Evolutionary conservation across 2,113 vertebrate species (phyloP), one percentile per base, ranked within the genome.

Genomic region (Maccullochella peelii): DNA sequence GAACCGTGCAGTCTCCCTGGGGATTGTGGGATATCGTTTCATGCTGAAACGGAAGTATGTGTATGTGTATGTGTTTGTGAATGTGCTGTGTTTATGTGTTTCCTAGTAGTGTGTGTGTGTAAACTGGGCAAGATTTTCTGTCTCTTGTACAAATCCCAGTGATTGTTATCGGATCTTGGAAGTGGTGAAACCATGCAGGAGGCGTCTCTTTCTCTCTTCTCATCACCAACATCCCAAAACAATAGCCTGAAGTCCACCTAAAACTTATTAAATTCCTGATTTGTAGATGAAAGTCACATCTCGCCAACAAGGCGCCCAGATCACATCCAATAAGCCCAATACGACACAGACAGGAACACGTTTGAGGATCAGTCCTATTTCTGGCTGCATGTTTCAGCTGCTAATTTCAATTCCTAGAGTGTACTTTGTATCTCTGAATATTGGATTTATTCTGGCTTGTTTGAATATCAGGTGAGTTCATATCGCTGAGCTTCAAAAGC

Each of bases 11-110:
- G 88, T 93, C 80, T 95, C 95, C 94, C 94, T 59, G 50, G 93
- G 94, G 95, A 95, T 94, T 95, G 91, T 95, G 95, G 95, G 94
- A 94, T 95, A 94, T 93, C 90, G 86, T 92, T 93, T 95, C 91
- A 93, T 94, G 90, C 89, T 90, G 91, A 94, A 94, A 91, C 88
- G 59, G 77, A 90, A 86, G 84, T 90, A 73, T 84, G 84, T 89
- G 88, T 90, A 73, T 84, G 84, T 89, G 88, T 84, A 71, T 86
- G 82, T 86, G 74, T 83, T 78, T 84, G 80, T 70, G 89, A 93
- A 87, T 89, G 79, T 73, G 72, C 33, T 25, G 61, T 85, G 76
- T 84, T 78, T 85, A 85, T 93, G 91, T 80, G 84, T 84, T 79
- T 80, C 30, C 66, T 70, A 8, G 49, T 67, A 61, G 38, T 66